Base-by-base conservation (phyloP, 1,140 invertebrate genomes). In the Heliconius himera region DNA sequence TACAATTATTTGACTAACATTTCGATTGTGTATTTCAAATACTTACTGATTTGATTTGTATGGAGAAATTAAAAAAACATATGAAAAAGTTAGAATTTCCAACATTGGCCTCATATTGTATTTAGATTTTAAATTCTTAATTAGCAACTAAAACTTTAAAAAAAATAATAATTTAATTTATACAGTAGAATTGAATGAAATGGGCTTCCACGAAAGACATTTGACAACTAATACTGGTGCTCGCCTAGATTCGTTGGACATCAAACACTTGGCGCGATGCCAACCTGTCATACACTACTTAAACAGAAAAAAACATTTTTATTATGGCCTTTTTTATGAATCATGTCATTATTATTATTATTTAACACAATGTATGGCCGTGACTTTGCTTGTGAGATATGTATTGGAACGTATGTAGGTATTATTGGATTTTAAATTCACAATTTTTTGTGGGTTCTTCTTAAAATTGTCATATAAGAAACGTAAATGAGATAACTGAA, bases 261-360 rank as follows among this genome's bases (percentile, higher is more conserved):
- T 87, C 86, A 87, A 87, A 87, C 78, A 29, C 9, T 73, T 87
- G 86, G 86, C 78, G 8, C 13, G 9, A 9, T 22, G 86, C 86
- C 86, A 87, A 82, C 41, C 70, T 75, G 78, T 79, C 56, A 70
- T 70, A 78, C 13, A 72, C 70, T 41, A 72, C 38, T 72, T 41
- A 72, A 72, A 72, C 70, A 72, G 20, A 41, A 72, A 72, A 72
- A 72, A 71, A 72, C 70, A 72, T 38, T 41, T 49, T 41, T 33
- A 49, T 70, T 70, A 77, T 72, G 33, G n/a, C n/a, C 38, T 41
- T 46, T 16, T 46, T 60, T 73, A 75, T 80, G 70, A 77, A 73
- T 76, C 41, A 76, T 76, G 20, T 36, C 66, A n/a, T 60, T 76
- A 73, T 36, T 76, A 38, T 70, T 75, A 75, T 74, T 73, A 80